phyloP scores from a whole-genome alignment of 2,888 invertebrate species.

The Myathropa florea region DNA sequence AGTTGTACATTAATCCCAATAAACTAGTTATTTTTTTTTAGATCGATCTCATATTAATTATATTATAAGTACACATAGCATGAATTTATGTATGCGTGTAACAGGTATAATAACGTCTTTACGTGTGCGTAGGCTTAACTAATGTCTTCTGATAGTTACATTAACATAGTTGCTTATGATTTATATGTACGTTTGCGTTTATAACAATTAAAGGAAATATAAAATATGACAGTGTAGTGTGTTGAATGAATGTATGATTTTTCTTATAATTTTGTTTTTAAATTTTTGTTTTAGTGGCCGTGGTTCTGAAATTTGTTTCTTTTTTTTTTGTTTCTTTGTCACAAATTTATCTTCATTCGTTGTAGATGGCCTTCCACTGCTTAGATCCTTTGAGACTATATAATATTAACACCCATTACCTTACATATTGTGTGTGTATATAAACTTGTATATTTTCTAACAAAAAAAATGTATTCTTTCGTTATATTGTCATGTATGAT shows the following conservation, averaged over 20 bases:
- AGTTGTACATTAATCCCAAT: background rate
- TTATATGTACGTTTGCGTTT: background rate
- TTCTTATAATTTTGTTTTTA: background rate
- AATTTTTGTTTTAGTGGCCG: slow-evolving; percentile 48
- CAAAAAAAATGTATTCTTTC: slow-evolving; percentile 48
- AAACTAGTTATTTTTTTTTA: slow-evolving; percentile 21
- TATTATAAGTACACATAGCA: background rate
- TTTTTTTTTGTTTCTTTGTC: background rate
- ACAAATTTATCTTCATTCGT: slow-evolving; percentile 57
- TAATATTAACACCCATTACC: slow-evolving; percentile 48
- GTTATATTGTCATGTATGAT: slow-evolving; percentile 68
- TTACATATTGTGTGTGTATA: slow-evolving; percentile 44
- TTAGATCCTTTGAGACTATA: slow-evolving; percentile 15
- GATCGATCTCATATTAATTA: background rate
- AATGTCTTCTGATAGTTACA: slow-evolving; percentile 4
- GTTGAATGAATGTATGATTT: slow-evolving; percentile 10
- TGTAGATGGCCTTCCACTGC: slow-evolving; percentile 55
- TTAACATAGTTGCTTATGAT: background rate
- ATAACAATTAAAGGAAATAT: slow-evolving; percentile 5
- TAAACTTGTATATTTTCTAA: slow-evolving; percentile 58
- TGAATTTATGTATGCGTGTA: background rate
- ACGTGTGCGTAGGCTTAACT: slow-evolving; percentile 56
- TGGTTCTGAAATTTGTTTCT: slow-evolving; percentile 47
- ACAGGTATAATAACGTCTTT: slow-evolving; percentile 21
- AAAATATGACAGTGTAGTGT: slow-evolving; percentile 13